phyloP scores from a whole-genome alignment of 2,113 vertebrate species.

The Phaethon lepturus region DNA sequence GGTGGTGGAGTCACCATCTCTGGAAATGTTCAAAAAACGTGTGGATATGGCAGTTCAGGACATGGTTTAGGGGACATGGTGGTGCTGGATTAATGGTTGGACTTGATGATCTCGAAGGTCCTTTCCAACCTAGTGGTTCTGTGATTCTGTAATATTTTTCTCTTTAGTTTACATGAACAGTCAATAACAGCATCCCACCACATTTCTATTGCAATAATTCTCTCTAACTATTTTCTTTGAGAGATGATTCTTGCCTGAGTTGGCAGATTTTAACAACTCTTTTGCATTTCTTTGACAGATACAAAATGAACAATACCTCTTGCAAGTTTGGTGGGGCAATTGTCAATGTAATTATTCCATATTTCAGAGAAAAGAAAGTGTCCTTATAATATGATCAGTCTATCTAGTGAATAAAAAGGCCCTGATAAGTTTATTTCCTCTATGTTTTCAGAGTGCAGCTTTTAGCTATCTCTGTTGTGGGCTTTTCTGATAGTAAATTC shows the following conservation, averaged over 20 bases:
- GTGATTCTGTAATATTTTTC: background rate
- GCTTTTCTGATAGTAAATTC: background rate
- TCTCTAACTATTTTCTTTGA: background rate
- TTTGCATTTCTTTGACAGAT: background rate
- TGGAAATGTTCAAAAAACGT: too few relatives aligned
- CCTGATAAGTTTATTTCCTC: background rate
- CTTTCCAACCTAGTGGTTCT: too few relatives aligned
- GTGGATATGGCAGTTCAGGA: too few relatives aligned
- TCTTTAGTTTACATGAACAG: background rate
- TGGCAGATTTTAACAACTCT: background rate
- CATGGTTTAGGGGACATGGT: too few relatives aligned
- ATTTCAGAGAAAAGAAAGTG: background rate
- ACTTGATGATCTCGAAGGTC: too few relatives aligned
- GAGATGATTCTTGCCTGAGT: background rate
- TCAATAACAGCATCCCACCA: background rate
- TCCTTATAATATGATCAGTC: background rate
- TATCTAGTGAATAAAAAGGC: background rate
- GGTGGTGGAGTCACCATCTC: too few relatives aligned
- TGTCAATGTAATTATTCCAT: background rate
- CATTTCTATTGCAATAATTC: background rate
- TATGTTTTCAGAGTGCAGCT: background rate
- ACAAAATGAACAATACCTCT: background rate
- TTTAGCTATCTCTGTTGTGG: background rate
- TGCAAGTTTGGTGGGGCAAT: fast-evolving
- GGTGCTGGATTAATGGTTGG: too few relatives aligned